Evolutionary conservation across 1,140 invertebrate species (phyloP).

Genomic region (Penaeus chinensis): DNA sequence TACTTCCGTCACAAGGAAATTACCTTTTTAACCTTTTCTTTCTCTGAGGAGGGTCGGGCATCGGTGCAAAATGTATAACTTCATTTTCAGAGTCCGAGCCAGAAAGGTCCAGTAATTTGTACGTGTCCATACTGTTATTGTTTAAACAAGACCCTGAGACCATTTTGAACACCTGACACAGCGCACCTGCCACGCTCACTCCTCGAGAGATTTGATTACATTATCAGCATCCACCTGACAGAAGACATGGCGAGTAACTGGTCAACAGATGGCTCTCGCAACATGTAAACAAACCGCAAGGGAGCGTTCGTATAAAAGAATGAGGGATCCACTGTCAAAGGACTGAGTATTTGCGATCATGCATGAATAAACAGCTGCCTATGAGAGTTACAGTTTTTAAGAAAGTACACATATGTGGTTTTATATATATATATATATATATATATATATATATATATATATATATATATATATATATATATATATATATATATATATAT

Average conservation of each 20-base stretch:
- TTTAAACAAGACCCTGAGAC: conserved; percentile 33
- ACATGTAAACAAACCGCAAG: conserved; percentile 1
- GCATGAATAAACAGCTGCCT: background rate
- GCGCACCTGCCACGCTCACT: background rate
- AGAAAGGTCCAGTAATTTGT: conserved; percentile 51
- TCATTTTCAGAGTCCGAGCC: conserved; percentile 49
- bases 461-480: conserved; percentile 24
- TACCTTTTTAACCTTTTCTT: conserved; percentile 52
- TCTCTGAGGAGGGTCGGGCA: conserved; percentile 46
- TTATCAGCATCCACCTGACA: conserved; percentile 32
- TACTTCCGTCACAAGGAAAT: no score
- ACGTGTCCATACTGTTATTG: conserved; percentile 41
- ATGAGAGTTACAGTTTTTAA: background rate
- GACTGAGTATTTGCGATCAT: background rate
- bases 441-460: conserved; percentile 19
- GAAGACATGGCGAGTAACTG: background rate
- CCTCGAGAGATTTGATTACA: conserved; percentile 4
- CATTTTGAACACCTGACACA: conserved; percentile 39
- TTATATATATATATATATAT: conserved; percentile 15
- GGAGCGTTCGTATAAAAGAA: background rate
- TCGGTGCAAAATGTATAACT: conserved; percentile 36
- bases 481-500: conserved; percentile 27
- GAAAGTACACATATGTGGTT: background rate
- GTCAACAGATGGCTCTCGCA: conserved; percentile 23
- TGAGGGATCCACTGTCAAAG: no score